These are phyloP conservation scores for Galaxias olidus DNA, from an alignment of 2,797 vertebrate genomes.

Conservation along the genomic window DNA sequence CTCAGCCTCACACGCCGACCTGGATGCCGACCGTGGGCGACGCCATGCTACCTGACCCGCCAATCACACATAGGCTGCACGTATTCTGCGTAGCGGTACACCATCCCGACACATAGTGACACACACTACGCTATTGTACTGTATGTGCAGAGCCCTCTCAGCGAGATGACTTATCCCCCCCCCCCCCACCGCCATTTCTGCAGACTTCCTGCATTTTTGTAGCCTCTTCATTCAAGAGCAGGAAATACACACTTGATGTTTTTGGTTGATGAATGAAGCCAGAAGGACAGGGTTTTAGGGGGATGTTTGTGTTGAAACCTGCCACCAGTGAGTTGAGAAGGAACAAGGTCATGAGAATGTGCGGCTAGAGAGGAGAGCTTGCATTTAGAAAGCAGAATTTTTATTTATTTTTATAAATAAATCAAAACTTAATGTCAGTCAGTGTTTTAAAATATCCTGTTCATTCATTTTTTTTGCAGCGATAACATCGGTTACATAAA, in stretches of 20 bases:
- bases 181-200: not conserved
- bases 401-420: no score
- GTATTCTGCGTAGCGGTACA: no score
- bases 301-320: constrained; percentile 53
- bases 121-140: constrained; percentile 11
- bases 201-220: constrained; percentile 19
- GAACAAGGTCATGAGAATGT: constrained; percentile 32
- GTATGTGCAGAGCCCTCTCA: no score
- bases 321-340: constrained; percentile 41
- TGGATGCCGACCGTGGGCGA: no score
- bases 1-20: no score
- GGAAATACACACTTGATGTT: constrained; percentile 45
- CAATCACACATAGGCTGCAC: no score
- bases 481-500: constrained; percentile 46
- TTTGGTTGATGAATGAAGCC: constrained; percentile 40
- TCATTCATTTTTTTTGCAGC: constrained; percentile 27
- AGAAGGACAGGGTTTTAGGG: constrained; percentile 32
- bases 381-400: constrained; percentile 7
- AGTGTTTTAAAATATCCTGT: constrained; percentile 8
- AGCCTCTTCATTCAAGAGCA: constrained; percentile 38
- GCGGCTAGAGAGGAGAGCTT: constrained; percentile 34
- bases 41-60: no score
- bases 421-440: not conserved
- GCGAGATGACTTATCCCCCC: not conserved
- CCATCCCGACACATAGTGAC: not conserved